Evolutionary conservation across 2,888 invertebrate genomes (phyloP).

Genomic region (Branchipolynoe longqiensis): DNA sequence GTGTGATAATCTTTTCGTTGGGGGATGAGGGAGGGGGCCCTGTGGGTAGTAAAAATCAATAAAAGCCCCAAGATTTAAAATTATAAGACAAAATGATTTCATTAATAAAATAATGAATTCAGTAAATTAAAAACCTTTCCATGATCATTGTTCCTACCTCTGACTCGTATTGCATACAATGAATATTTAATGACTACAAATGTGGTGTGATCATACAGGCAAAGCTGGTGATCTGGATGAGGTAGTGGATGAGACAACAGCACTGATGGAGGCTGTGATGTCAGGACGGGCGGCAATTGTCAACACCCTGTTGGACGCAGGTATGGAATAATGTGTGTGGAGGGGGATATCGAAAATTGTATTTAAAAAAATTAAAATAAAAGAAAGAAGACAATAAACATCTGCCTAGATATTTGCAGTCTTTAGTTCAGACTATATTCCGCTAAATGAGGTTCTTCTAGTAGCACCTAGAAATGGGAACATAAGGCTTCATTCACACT

Average conservation of each 20-base stretch:
- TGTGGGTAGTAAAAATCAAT: too few relatives aligned
- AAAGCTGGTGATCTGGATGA: not conserved
- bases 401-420: not conserved
- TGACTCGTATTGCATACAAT: too few relatives aligned
- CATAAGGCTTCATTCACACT: too few relatives aligned
- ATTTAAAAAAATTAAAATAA: not conserved
- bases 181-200: not conserved
- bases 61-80: too few relatives aligned
- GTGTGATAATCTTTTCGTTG: too few relatives aligned
- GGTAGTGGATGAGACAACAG: not conserved
- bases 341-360: not conserved
- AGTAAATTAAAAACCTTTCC: too few relatives aligned
- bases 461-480: too few relatives aligned
- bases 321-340: not conserved
- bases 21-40: too few relatives aligned
- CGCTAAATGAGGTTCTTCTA: too few relatives aligned
- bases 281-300: not conserved
- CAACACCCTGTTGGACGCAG: constrained; percentile 3
- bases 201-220: not conserved
- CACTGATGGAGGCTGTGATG: constrained; percentile 13
- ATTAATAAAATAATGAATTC: too few relatives aligned
- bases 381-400: not conserved
- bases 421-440: not conserved
- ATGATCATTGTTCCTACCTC: too few relatives aligned
- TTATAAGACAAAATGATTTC: too few relatives aligned